These are phyloP conservation scores for Platynereis dumerilii DNA, from an alignment of 2,888 invertebrate genomes.

Conservation along the genomic window DNA sequence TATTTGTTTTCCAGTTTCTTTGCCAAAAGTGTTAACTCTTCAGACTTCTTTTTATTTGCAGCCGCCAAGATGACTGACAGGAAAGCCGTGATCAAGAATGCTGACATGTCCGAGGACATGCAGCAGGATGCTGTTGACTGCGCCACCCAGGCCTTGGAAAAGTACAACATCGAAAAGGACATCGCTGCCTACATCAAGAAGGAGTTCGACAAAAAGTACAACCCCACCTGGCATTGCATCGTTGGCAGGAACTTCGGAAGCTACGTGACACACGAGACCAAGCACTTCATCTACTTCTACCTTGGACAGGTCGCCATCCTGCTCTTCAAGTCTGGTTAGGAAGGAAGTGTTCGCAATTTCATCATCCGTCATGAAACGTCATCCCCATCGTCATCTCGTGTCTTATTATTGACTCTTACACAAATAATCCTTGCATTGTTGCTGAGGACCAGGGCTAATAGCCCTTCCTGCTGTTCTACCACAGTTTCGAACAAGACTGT, in stretches of 20 bases:
- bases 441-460: too few relatives aligned
- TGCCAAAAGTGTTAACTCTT: too few relatives aligned
- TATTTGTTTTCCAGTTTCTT: too few relatives aligned
- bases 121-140: slow-evolving; percentile 99
- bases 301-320: slow-evolving; percentile 98
- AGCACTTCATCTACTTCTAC: slow-evolving; percentile 99
- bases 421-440: too few relatives aligned
- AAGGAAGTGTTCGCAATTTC: too few relatives aligned
- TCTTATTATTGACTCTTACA: too few relatives aligned
- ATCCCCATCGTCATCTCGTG: too few relatives aligned
- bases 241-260: slow-evolving; percentile 98
- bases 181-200: slow-evolving; percentile 99
- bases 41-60: too few relatives aligned
- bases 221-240: slow-evolving; percentile 99
- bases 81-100: slow-evolving; percentile 99
- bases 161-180: slow-evolving; percentile 99
- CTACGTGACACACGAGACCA: slow-evolving; percentile 97
- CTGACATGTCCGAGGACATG: slow-evolving; percentile 99
- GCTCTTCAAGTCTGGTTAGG: slow-evolving; percentile 96
- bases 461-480: too few relatives aligned
- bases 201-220: slow-evolving; percentile 99
- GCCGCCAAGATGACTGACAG: slow-evolving; percentile 42
- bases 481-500: too few relatives aligned
- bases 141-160: slow-evolving; percentile 97
- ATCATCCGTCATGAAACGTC: too few relatives aligned